Evolutionary conservation across 2,888 invertebrate genomes (phyloP), one percentile per base, ranked within the genome.

Genomic region (Oligia latruncula): DNA sequence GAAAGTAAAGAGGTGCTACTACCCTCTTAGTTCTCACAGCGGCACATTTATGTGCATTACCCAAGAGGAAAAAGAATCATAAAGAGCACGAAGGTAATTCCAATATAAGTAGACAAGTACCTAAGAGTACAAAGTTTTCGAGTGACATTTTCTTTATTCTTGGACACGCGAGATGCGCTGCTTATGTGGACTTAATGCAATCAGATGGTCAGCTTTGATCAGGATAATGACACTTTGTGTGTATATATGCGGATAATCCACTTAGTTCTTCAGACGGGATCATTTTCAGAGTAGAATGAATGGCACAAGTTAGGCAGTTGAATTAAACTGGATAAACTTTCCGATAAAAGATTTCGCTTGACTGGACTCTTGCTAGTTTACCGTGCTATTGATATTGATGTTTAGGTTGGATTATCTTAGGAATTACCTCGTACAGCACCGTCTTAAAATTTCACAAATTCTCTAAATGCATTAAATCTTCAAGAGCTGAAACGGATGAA

Each of bases 121-220:
- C 29, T 29, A 29, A 29, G 40, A 70, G 71, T 75, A n/a, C 23
- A 65, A 40, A 43, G 43, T 67, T 78, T 46, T 78, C 17, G 11
- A 52, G 60, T 66, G 40, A 65, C 71, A 67, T 72, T 85, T 85
- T 74, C 74, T 72, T 40, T 71, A 74, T 46, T 62, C 65, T 60
- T 64, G n/a, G 52, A 43, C 60, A 55, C 13, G 29, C 1, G 15
- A 40, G 40, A 43, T 78, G 78, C 64, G 76, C 52, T 62, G 62
- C 64, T 77, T 71, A 23, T 65, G 66, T 23, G 55, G 23, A 64
- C 65, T 77, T 85, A 88, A 91, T 90, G 86, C 81, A 90, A 91
- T 91, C 87, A 87, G 62, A 78, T 71, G 78, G 82, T 74, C 74
- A 81, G 85, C 83, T 90, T 88, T 82, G 80, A 82, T 83, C 80